Conservation (phyloP, 2,113 vertebrate genomes). For the Philantomba maxwellii region DNA sequence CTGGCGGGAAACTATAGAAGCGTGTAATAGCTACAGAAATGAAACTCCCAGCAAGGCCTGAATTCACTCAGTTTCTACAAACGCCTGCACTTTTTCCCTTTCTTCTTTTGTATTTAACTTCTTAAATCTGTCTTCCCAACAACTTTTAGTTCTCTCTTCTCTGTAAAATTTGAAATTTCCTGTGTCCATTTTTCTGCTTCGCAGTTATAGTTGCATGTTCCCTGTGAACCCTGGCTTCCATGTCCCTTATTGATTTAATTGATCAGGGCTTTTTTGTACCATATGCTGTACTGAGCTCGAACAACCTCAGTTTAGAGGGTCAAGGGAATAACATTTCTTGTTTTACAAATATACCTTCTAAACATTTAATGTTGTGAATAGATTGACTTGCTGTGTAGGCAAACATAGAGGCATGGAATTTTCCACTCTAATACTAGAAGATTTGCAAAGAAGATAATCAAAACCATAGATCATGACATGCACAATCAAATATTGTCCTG, state of each 20-base stretch:
- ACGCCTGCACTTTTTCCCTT: background rate
- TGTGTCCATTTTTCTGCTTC: background rate
- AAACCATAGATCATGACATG: background rate
- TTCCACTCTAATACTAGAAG: too few species aligned
- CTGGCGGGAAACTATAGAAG: background rate
- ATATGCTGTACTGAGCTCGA: too few species aligned
- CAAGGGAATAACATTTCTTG: too few species aligned
- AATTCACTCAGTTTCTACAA: background rate
- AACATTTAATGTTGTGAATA: too few species aligned
- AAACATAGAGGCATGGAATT: too few species aligned
- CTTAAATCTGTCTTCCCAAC: background rate
- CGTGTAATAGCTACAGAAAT: background rate
- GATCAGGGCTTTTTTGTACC: too few species aligned
- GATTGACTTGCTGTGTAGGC: too few species aligned
- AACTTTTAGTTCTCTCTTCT: background rate
- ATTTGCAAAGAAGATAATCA: background rate
- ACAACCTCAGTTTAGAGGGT: too few species aligned
- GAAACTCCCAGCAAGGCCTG: background rate
- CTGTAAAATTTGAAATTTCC: background rate
- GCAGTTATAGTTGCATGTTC: too few species aligned
- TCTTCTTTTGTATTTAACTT: background rate
- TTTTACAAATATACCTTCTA: too few species aligned
- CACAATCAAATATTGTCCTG: background rate
- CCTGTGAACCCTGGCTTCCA: too few species aligned
- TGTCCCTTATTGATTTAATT: too few species aligned